Evolutionary conservation across 2,797 vertebrate species (phyloP).

Genomic region (Threskiornis aethiopicus): DNA sequence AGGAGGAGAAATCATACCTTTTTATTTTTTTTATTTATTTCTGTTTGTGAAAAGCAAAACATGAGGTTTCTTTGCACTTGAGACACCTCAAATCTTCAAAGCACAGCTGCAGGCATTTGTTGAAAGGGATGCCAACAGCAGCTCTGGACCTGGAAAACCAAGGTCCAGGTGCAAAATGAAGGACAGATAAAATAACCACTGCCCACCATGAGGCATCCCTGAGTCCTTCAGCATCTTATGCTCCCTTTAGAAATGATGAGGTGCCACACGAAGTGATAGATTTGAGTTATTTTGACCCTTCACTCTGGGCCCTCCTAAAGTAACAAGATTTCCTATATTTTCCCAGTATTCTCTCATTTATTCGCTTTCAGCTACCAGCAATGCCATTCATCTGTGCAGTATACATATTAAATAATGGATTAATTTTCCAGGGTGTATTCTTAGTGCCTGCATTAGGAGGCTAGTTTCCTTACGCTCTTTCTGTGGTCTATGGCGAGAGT

Average conservation of each 20-base stretch:
- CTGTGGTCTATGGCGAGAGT: neutral
- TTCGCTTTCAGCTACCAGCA: neutral
- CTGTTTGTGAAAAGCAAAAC: neutral
- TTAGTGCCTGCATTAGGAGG: neutral
- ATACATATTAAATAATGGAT: neutral
- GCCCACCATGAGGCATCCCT: neutral
- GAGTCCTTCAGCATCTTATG: neutral
- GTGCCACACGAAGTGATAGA: neutral
- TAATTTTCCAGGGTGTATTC: neutral
- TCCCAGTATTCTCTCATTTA: neutral
- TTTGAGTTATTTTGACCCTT: neutral
- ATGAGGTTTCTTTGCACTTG: neutral
- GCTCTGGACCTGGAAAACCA: neutral
- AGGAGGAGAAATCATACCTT: accelerated
- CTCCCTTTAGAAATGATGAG: neutral
- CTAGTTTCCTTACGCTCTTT: neutral
- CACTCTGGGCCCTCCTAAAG: neutral
- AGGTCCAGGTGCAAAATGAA: neutral
- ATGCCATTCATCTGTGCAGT: neutral
- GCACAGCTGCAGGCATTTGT: neutral
- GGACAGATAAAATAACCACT: neutral
- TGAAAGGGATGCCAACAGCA: neutral
- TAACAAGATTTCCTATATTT: neutral
- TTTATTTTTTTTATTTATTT: neutral
- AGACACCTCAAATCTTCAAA: neutral